These are phyloP conservation scores for Champsocephalus esox DNA, from an alignment of 2,797 vertebrate species.

Conservation along the genomic window DNA sequence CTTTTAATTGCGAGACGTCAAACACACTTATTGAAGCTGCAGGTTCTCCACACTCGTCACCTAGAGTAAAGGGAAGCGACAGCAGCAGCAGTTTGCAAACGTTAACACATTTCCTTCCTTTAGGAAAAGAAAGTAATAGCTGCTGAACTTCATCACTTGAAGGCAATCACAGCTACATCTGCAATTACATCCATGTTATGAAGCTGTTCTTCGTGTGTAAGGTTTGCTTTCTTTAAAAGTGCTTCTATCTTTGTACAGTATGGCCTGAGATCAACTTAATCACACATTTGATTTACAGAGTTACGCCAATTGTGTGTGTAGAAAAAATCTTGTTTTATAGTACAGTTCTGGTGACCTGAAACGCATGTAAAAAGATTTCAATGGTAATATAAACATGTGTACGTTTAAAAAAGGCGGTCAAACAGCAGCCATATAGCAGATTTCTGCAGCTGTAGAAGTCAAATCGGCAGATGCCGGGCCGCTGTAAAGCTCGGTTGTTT, in stretches of 20 bases:
- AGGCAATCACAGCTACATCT: not conserved
- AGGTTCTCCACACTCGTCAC: too few species aligned
- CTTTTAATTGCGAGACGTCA: constrained; percentile 8
- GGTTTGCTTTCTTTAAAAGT: not conserved
- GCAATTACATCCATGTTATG: not conserved
- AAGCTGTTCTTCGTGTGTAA: not conserved
- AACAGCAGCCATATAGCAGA: not conserved
- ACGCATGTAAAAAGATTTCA: too few species aligned
- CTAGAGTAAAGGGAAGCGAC: too few species aligned
- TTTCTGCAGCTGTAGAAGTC: not conserved
- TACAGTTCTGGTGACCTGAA: not conserved
- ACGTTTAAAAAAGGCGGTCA: not conserved
- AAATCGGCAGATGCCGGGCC: too few species aligned
- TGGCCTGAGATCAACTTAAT: not conserved
- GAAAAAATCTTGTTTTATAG: not conserved
- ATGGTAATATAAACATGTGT: not conserved
- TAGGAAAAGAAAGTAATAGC: not conserved
- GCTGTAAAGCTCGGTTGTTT: too few species aligned
- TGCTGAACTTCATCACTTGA: not conserved
- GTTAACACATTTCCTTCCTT: not conserved
- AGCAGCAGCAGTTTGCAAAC: not conserved
- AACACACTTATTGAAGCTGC: not conserved
- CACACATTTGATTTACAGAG: not conserved
- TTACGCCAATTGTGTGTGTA: not conserved
- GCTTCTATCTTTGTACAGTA: not conserved